These are phyloP conservation scores for Varanus salvator DNA, from an alignment of 2,113 vertebrate genomes.

Conservation along the genomic window DNA sequence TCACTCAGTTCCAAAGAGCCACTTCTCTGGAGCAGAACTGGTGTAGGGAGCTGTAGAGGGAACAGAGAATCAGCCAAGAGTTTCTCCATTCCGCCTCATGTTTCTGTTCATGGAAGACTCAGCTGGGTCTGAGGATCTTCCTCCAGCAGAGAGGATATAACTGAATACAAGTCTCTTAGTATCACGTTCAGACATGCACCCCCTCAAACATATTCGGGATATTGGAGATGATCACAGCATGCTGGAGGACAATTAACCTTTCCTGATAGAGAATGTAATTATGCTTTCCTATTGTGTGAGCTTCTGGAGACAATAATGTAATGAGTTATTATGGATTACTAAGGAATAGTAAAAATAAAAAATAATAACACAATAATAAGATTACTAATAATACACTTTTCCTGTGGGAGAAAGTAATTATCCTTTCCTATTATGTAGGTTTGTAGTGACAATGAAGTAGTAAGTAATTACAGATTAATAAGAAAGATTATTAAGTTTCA, in stretches of 20 bases:
- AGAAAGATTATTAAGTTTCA: conserved; percentile 38
- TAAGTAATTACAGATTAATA: conserved; percentile 58
- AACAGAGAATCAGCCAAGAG: not conserved
- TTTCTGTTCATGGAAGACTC: not conserved
- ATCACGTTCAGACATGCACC: conserved; percentile 37
- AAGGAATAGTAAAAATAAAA: no score
- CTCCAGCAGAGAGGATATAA: no score
- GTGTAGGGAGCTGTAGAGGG: not conserved
- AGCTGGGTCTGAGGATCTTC: not conserved
- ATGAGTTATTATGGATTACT: not conserved
- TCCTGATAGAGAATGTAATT: conserved; percentile 39
- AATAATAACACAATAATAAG: no score
- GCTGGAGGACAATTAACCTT: conserved; percentile 32
- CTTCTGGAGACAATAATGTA: conserved; percentile 64
- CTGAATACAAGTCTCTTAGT: no score
- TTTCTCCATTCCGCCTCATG: not conserved
- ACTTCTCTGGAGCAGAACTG: not conserved
- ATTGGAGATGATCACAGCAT: conserved; percentile 42
- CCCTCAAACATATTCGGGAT: conserved; percentile 46
- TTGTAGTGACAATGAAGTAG: conserved; percentile 65
- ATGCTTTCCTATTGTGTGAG: conserved; percentile 34
- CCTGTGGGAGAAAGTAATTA: conserved; percentile 49
- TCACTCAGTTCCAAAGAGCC: no score
- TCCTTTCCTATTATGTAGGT: conserved; percentile 31
- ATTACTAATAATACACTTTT: conserved; percentile 35